Base-by-base conservation (phyloP, 2,797 vertebrate genomes). In the Anguilla marmorata region DNA sequence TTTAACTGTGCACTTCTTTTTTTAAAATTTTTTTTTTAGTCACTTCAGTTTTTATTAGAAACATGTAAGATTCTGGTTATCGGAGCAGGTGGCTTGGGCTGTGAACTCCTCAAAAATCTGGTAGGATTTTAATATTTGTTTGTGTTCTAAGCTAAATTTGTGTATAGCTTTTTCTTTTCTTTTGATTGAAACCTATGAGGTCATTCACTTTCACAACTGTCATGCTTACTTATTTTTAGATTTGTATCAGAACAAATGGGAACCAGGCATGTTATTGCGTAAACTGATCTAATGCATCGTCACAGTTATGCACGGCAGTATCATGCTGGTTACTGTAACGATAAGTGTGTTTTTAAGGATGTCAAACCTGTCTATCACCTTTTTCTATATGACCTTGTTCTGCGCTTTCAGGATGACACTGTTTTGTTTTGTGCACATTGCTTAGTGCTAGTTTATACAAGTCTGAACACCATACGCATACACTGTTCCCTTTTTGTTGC, bases 81-180 rank as follows among this genome's bases (percentile, higher is more conserved):
- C 89, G 98, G 98, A 88, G 98, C 98, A 87, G 98, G 98, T 91
- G 98, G 98, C 91, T 97, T 99, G 92, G 98, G 98, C 93, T 99
- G 98, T 90, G 98, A 99, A 92, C 98, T 99, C 88, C 97, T 99
- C 58, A 99, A 99, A 96, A 97, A 99, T 93, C 95, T 99, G 97
- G 98, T 99, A 97, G 90, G 94, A 87, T 58, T 90, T 80, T 48
- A 9, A 2, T 7, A 30, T 84, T 56, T 30, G 11, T 12, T 50
- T 84, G 24, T 30, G 48, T 54, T 82, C 33, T 7, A 50, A 21
- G 45, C 24, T 52, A 50, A 83, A 52, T 45, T 3, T 45, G 48
- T 52, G 50, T 83, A 27, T 27, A 2, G 87, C 91, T 91, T 89
- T 52, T 92, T 89, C 6, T 86, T 89, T 21, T 37, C 90, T 91